These are phyloP conservation scores for Acrobasis repandana DNA, from an alignment of 2,888 invertebrate genomes.

Conservation along the genomic window DNA sequence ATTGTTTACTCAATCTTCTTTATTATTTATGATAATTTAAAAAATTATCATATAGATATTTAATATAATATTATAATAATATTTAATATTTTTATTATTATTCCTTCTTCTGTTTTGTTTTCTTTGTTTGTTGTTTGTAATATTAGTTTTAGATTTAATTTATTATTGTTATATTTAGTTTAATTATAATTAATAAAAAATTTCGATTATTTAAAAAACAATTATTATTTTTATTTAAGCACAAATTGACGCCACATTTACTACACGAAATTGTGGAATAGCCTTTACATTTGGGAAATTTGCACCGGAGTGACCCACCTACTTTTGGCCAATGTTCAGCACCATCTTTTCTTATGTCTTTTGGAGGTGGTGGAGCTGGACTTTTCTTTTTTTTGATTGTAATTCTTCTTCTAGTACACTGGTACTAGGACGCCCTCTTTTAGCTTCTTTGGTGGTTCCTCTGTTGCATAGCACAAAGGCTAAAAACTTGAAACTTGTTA, in stretches of 20 bases:
- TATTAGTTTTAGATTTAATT: no score
- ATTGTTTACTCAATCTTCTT: slow-evolving; percentile 26
- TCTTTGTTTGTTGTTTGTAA: no score
- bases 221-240: slow-evolving; percentile 46
- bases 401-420: slow-evolving; percentile 46
- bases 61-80: no score
- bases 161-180: no score
- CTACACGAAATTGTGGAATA: slow-evolving; percentile 49
- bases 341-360: slow-evolving; percentile 53
- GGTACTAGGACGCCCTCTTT: slow-evolving; percentile 47
- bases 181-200: no score
- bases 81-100: no score
- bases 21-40: slow-evolving; percentile 45
- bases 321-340: slow-evolving; percentile 52
- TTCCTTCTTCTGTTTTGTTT: no score
- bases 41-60: no score
- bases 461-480: slow-evolving; percentile 51
- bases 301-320: slow-evolving; percentile 50
- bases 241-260: slow-evolving; percentile 48
- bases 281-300: slow-evolving; percentile 51
- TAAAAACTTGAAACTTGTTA: no score
- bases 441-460: slow-evolving; percentile 46
- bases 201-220: slow-evolving; percentile 46
- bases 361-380: slow-evolving; percentile 48
- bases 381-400: slow-evolving; percentile 44